Evolutionary conservation across 2,113 vertebrate genomes (phyloP).

Genomic region (Pluvianellus socialis): DNA sequence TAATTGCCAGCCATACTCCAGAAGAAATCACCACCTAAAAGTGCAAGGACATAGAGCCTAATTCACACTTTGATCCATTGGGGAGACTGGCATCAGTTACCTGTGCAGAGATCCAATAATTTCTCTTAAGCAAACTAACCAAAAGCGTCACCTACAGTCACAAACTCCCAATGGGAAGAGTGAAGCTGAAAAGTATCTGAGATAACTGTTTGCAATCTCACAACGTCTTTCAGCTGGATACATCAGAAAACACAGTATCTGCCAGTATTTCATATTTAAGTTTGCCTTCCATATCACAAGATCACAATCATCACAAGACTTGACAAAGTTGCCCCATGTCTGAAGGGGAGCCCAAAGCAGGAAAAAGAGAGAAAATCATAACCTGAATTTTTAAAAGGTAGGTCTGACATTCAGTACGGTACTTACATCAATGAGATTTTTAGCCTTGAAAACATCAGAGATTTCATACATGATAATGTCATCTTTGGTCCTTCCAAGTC

Average conservation of each 20-base stretch:
- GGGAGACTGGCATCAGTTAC: background rate
- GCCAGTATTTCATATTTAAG: background rate
- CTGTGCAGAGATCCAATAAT: background rate
- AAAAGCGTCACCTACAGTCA: background rate
- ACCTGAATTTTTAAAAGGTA: background rate
- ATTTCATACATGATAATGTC: slow-evolving; percentile 94
- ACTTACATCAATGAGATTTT: slow-evolving; percentile 93
- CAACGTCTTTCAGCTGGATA: background rate
- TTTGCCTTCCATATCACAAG: background rate
- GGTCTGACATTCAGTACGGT: background rate
- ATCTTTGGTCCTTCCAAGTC: slow-evolving; percentile 93
- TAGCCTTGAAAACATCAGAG: slow-evolving; percentile 89
- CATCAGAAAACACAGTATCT: background rate
- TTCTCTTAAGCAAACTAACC: background rate
- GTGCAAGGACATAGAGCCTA: background rate
- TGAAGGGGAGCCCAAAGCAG: background rate
- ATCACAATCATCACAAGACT: background rate
- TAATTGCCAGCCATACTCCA: background rate
- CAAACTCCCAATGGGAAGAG: background rate
- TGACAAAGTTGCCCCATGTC: background rate
- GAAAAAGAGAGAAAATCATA: background rate
- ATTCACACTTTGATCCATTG: background rate
- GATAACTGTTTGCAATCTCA: background rate
- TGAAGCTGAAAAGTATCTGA: background rate
- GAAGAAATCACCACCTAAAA: background rate